Evolutionary conservation across 2,888 invertebrate genomes (phyloP).

Genomic region (Epistrophe eligans): DNA sequence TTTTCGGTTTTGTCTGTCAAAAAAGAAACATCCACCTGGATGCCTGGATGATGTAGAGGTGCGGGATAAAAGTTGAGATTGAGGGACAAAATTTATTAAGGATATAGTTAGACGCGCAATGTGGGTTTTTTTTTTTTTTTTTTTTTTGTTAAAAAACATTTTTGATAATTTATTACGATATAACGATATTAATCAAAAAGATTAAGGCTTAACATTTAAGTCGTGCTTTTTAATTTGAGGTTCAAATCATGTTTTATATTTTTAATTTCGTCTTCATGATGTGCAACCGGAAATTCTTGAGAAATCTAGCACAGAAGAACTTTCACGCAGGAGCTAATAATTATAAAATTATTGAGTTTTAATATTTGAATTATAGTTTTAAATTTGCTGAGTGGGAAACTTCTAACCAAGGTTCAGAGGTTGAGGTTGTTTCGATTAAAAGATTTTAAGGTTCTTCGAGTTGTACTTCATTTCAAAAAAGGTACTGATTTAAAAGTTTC

Average conservation of each 20-base stretch:
- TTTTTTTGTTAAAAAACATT: conserved; percentile 8
- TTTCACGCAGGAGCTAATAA: too few relatives aligned
- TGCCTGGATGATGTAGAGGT: background rate
- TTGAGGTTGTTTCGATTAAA: too few relatives aligned
- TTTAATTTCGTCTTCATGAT: background rate
- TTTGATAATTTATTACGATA: conserved; percentile 61
- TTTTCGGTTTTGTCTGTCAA: conserved; percentile 13
- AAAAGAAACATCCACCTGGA: conserved; percentile 17
- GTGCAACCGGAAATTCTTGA: background rate
- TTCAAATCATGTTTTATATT: background rate
- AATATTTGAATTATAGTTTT: too few relatives aligned
- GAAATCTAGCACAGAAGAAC: too few relatives aligned
- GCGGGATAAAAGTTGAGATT: conserved; percentile 22
- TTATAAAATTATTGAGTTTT: too few relatives aligned
- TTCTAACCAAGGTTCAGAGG: too few relatives aligned
- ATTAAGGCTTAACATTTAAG: conserved; percentile 10
- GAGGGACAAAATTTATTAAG: conserved; percentile 45
- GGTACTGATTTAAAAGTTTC: too few relatives aligned
- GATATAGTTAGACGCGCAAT: background rate
- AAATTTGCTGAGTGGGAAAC: too few relatives aligned
- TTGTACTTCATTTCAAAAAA: too few relatives aligned
- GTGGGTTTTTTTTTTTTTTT: too few relatives aligned
- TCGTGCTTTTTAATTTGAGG: background rate
- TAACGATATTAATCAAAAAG: conserved; percentile 58
- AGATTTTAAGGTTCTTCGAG: too few relatives aligned